Evolutionary conservation across 2,888 invertebrate genomes (phyloP), one percentile per base, ranked within the genome.

Genomic region (Dicyrtomina minuta): DNA sequence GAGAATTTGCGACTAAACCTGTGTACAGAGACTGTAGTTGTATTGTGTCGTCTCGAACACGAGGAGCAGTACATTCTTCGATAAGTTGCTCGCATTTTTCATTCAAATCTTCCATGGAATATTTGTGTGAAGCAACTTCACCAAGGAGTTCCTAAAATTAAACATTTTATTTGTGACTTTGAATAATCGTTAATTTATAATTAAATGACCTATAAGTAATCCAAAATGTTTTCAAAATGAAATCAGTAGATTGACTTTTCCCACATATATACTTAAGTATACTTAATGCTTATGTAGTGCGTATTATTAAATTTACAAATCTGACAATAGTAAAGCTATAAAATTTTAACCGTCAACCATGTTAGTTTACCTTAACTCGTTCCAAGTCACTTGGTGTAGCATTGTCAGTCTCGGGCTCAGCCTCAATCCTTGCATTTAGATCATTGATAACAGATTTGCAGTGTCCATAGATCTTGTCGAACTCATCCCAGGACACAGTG

Each of bases 31-130:
- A 89, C 83, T 94, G 93, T 0, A 92, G 83, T 79, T 90, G 90
- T 0, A 93, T 90, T 2, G 92, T 92, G 81, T 91, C 90, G 80
- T 94, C 93, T 24, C 94, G 86, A 0, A 93, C 91, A 86, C 90
- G 89, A 20, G 90, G 88, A 79, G 90, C 90, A 39, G 92, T 92
- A 79, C 92, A 91, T 61, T 90, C 86, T 80, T 93, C 93, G 88
- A 93, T 90, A 0, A 95, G 84, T 60, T 89, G 85, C 82, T 94
- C 94, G 80, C 93, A 94, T 78, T 89, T 87, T 80, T 94, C 94
- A 79, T 91, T 92, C 0, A 95, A 83, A 80, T 90, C 90, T 84
- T 94, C 93, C 74, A 94, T 84, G 20, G 88, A 85, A 26, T 88
- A 87, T 81, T 92, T 92, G 78, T 91, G 88, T 27, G 86, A 86